Percentiles rank a stretch among this genome's conserved stretches.
Conservation (phyloP, 2,113 vertebrate species). For the Papio anubis region DNA sequence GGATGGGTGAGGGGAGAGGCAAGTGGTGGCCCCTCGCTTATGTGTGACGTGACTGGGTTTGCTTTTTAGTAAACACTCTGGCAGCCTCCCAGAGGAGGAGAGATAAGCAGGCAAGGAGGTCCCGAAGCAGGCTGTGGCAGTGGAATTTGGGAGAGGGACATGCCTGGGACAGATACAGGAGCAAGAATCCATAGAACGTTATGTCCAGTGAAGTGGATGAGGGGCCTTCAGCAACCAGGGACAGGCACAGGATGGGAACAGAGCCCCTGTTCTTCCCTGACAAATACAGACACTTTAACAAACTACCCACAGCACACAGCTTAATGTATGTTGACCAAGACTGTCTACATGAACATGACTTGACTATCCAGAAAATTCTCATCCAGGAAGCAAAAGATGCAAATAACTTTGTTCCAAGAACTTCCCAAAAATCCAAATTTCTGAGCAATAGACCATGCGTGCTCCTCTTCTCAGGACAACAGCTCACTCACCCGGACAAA, state of each 20-base stretch:
- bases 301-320: no score
- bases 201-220: background rate
- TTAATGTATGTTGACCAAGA: no score
- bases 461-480: background rate
- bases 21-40: accelerated
- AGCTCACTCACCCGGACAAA: background rate
- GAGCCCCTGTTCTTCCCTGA: background rate
- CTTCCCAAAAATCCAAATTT: background rate
- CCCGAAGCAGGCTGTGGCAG: background rate
- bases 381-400: background rate
- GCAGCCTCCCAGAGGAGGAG: background rate
- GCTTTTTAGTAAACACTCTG: background rate
- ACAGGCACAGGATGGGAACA: background rate
- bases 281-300: background rate
- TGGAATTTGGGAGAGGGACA: background rate
- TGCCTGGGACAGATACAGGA: background rate
- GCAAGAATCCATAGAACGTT: background rate
- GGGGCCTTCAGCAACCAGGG: background rate
- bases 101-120: background rate
- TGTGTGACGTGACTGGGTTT: no score
- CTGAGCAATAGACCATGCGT: background rate
- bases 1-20: background rate
- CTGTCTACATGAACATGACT: accelerated
- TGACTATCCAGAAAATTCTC: background rate
- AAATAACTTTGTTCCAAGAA: background rate